Conservation (phyloP, 2,888 invertebrate species). For the Julus scanicus region DNA sequence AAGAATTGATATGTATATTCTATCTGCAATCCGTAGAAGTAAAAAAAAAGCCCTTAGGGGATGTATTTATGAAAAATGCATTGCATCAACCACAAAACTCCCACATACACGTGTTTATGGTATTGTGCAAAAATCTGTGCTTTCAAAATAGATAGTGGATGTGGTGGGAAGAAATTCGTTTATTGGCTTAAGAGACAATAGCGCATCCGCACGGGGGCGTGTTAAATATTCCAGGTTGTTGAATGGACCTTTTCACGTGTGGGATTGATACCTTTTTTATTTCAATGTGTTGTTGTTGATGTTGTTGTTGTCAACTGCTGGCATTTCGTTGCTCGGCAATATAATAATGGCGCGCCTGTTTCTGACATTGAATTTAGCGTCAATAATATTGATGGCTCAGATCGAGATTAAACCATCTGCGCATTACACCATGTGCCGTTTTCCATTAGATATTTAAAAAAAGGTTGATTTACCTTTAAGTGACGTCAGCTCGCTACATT, state of each 20-base stretch:
- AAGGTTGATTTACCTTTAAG: conserved; percentile 8
- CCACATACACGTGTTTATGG: not conserved
- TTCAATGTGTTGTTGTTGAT: conserved; percentile 18
- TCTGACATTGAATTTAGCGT: conserved; percentile 26
- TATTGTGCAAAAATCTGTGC: not conserved
- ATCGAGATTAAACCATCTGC: not conserved
- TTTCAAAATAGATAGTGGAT: not conserved
- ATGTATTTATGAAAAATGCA: not conserved
- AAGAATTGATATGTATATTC: too few species aligned
- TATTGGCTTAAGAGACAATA: not conserved
- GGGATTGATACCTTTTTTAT: conserved; percentile 31
- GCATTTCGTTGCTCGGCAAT: not conserved
- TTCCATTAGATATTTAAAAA: not conserved
- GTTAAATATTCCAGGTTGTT: not conserved
- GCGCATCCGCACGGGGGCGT: not conserved
- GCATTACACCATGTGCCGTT: not conserved
- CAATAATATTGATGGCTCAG: conserved; percentile 11
- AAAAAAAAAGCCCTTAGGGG: not conserved
- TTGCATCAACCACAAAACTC: not conserved
- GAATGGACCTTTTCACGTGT: not conserved
- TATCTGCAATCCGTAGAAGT: not conserved
- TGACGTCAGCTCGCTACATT: conserved; percentile 12
- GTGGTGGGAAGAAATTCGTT: not conserved
- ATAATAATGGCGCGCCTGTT: conserved; percentile 33
- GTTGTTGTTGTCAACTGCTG: conserved; percentile 9